phyloP scores from a whole-genome alignment of 2,113 vertebrate genomes.

The Lampris incognitus region DNA sequence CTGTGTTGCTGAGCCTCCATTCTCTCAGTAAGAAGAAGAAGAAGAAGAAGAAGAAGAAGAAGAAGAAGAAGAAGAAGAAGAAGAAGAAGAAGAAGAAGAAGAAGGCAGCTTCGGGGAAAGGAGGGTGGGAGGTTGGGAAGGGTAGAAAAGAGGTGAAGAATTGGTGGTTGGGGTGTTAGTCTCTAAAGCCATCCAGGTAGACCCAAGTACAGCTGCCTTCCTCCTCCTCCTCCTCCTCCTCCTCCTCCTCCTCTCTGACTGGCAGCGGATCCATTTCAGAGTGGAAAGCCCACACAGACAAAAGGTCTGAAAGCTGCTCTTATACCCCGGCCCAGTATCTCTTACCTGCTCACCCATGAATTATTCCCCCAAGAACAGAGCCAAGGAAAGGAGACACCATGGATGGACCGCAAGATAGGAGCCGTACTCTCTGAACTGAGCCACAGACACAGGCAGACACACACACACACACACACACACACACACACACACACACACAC shows the following conservation, averaged over 20 bases:
- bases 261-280: slow-evolving; percentile 81
- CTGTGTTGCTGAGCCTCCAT: slow-evolving; percentile 57
- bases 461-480: too few relatives aligned
- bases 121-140: slow-evolving; percentile 5
- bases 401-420: slow-evolving; percentile 74
- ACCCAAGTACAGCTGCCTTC: slow-evolving; percentile 63
- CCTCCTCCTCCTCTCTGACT: slow-evolving; percentile 53
- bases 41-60: neutral
- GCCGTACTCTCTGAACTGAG: slow-evolving; percentile 65
- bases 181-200: slow-evolving; percentile 52
- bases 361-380: slow-evolving; percentile 78
- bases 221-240: slow-evolving; percentile 51
- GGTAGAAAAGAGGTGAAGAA: neutral
- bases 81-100: slow-evolving; percentile 16
- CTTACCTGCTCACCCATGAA: slow-evolving; percentile 84
- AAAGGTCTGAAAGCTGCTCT: slow-evolving; percentile 81
- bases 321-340: slow-evolving; percentile 79
- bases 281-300: slow-evolving; percentile 77
- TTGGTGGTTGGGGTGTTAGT: neutral
- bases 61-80: slow-evolving; percentile 36
- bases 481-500: too few relatives aligned
- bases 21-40: slow-evolving; percentile 12
- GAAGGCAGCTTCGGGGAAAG: slow-evolving; percentile 14
- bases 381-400: slow-evolving; percentile 75
- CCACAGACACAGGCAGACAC: slow-evolving; percentile 58